A percentile compares a stretch with the other conserved stretches of the same genome.
These are phyloP conservation scores for Nyctibius bracteatus DNA, from an alignment of 2,113 vertebrate genomes.

Conservation along the genomic window DNA sequence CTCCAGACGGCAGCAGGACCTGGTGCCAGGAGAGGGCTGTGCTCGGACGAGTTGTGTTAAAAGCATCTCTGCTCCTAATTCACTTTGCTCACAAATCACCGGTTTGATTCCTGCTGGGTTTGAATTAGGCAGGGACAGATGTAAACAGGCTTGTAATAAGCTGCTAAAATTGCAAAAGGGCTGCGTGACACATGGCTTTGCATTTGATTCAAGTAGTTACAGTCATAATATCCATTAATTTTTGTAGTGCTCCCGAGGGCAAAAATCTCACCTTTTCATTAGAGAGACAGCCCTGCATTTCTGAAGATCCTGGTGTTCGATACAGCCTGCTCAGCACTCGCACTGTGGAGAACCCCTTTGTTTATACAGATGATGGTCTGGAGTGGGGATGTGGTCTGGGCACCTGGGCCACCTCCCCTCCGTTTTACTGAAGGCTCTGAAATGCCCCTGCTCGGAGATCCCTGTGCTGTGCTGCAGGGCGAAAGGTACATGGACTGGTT, in stretches of 20 bases:
- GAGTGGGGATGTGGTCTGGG: neutral
- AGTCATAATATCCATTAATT: slow-evolving; percentile 11
- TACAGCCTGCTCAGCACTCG: neutral
- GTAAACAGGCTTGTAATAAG: neutral
- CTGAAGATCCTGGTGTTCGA: neutral
- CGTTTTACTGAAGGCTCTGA: neutral
- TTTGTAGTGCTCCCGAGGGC: neutral
- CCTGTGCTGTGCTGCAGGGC: neutral
- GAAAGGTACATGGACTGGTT: neutral
- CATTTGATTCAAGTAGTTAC: neutral
- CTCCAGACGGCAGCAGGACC: neutral
- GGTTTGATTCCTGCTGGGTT: neutral
- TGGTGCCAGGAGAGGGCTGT: neutral
- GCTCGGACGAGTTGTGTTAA: rapidly evolving
- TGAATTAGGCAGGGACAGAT: neutral
- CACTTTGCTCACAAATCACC: too few species aligned
- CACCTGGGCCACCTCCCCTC: neutral
- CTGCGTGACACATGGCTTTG: neutral
- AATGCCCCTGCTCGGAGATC: neutral
- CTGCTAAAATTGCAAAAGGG: neutral
- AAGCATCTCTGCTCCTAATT: neutral
- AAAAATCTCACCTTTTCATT: neutral
- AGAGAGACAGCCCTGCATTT: neutral
- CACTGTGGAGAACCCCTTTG: neutral
- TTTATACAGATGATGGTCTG: neutral